phyloP scores from a whole-genome alignment of 2,113 vertebrate species.

The Oncorhynchus gorbuscha region DNA sequence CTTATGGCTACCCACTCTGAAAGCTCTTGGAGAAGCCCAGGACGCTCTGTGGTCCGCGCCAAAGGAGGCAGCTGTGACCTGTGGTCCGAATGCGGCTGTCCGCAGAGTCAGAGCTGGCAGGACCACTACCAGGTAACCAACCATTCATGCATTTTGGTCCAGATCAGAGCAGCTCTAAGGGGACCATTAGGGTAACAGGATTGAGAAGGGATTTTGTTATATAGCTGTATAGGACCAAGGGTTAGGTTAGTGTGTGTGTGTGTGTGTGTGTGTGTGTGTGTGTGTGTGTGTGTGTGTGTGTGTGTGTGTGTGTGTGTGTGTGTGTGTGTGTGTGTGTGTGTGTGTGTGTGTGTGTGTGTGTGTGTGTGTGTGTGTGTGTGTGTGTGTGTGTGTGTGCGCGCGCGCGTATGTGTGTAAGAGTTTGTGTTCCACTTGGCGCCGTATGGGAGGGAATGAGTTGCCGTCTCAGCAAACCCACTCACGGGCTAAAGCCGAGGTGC shows the following conservation, averaged over 20 bases:
- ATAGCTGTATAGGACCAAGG: background rate
- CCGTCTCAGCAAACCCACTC: background rate
- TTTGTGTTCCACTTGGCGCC: background rate
- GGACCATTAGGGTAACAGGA: background rate
- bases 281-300: no score
- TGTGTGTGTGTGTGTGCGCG: no score
- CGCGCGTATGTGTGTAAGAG: no score
- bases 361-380: no score
- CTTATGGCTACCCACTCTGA: conserved; percentile 70
- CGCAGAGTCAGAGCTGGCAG: conserved; percentile 76
- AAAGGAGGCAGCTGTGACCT: conserved; percentile 76
- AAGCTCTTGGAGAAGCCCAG: conserved; percentile 75
- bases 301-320: no score
- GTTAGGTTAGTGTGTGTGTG: no score
- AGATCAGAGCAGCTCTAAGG: no score
- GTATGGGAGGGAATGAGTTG: background rate
- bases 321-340: no score
- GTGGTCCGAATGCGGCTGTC: conserved; percentile 78
- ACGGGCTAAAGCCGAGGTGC: background rate
- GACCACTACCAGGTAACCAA: conserved; percentile 82
- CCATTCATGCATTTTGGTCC: background rate
- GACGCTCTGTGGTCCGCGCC: conserved; percentile 54
- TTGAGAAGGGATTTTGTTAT: background rate
- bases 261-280: no score
- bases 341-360: no score